Base-by-base conservation (phyloP, 2,113 vertebrate species). In the Harpagus bidentatus region DNA sequence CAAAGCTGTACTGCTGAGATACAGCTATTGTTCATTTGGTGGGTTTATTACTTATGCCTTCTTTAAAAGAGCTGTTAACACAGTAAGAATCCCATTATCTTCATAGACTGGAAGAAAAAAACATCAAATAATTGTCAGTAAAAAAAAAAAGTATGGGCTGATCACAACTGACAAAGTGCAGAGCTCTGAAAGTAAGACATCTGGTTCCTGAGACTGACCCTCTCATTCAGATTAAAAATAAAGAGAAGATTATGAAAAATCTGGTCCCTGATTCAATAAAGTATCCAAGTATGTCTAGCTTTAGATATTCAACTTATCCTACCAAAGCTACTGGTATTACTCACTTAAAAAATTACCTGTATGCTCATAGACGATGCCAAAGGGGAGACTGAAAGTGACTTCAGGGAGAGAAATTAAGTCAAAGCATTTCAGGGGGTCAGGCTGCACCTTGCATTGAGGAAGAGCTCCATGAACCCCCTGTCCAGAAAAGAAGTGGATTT, bases 181-280 rank as follows among this genome's bases (percentile, higher is more conserved):
- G 95, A 96, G 62, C 85, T 69, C 87, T 73, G 40, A 85, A 93
- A 94, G 61, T 36, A 79, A 95, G 82, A 96, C 82, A 94, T 97
- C 93, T 96, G 95, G 87, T 94, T 97, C 90, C 92, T 91, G 84
- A 91, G 62, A 90, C 70, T 96, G 85, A 95, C 82, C 84, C 56
- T 61, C 82, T 93, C 92, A 69, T 20, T 82, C 82, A 82, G 74
- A 94, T 72, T 95, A 91, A 85, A 93, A 96, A 90, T 69, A 90
- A 95, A 80, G 73, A 76, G 56, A 93, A 94, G 34, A 94, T 87
- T 85, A 96, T 65, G 70, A 91, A 96, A 92, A 97, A 93, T 90
- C 70, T 69, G 66, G 70, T 87, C 47, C 40, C 34, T 77, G 66
- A 96, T 91, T 93, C 36, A 89, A 90, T 88, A 71, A 92, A 81